These are phyloP conservation scores for Griposia aprilina DNA, from an alignment of 2,888 invertebrate genomes.

Conservation along the genomic window DNA sequence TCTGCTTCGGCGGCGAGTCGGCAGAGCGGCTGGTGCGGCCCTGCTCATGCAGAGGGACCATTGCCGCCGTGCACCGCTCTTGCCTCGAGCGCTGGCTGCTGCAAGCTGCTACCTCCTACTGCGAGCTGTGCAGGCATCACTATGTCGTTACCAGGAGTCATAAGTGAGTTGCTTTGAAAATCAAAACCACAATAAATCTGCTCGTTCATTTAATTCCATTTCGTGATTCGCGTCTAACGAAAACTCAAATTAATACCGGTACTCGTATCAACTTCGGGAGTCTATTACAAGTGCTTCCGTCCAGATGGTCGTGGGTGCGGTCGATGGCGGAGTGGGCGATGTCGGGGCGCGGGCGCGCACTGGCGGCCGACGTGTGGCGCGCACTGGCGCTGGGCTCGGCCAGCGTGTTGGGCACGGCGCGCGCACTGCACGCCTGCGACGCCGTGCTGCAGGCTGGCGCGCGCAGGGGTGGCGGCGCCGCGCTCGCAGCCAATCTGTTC, in stretches of 20 bases:
- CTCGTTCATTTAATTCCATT: not conserved
- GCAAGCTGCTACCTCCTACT: conserved; percentile 87
- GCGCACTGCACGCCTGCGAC: conserved; percentile 88
- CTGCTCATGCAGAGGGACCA: conserved; percentile 87
- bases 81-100: conserved; percentile 89
- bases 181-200: not conserved
- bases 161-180: conserved; percentile 74
- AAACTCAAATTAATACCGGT: not conserved
- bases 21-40: conserved; percentile 87
- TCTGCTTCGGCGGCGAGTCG: conserved; percentile 88
- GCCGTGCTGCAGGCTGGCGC: conserved; percentile 86
- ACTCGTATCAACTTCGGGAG: not conserved
- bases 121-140: conserved; percentile 88
- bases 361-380: conserved; percentile 85
- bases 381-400: conserved; percentile 84
- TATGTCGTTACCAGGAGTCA: conserved; percentile 86
- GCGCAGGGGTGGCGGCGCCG: conserved; percentile 81
- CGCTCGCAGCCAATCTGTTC: conserved; percentile 86
- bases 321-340: conserved; percentile 84
- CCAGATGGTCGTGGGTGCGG: conserved; percentile 86
- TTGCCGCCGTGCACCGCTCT: conserved; percentile 87
- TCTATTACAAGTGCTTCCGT: conserved; percentile 47
- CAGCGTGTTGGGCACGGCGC: conserved; percentile 86
- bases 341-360: conserved; percentile 84
- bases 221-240: not conserved